Percentiles rank a stretch among this genome's conserved stretches.
Conservation (phyloP, 2,888 invertebrate species). For the Hesperia comma region DNA sequence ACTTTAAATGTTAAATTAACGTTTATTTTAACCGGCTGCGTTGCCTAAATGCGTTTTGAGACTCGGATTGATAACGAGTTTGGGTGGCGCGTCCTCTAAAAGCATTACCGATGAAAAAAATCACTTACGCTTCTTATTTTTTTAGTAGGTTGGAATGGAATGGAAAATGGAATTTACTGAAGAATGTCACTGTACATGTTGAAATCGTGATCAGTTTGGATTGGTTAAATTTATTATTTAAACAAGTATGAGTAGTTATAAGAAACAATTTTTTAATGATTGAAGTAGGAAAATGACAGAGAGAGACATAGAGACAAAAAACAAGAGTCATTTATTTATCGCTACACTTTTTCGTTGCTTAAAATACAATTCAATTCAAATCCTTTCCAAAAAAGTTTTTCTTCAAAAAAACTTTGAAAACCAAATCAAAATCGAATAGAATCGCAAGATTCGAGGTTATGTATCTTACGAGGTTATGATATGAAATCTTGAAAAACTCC, state of each 20-base stretch:
- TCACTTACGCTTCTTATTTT: constrained; percentile 48
- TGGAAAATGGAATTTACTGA: constrained; percentile 15
- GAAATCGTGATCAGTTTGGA: background rate
- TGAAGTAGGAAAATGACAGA: too few species aligned
- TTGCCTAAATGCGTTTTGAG: constrained; percentile 69
- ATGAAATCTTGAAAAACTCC: too few species aligned
- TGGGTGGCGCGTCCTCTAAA: constrained; percentile 71
- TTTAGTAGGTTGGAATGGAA: constrained; percentile 38
- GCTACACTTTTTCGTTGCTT: too few species aligned
- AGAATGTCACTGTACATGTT: constrained; percentile 24
- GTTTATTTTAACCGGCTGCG: constrained; percentile 67
- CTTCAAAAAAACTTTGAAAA: too few species aligned
- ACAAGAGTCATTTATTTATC: too few species aligned
- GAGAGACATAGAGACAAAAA: too few species aligned
- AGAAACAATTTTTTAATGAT: constrained; percentile 4
- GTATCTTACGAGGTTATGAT: too few species aligned
- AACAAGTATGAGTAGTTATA: background rate
- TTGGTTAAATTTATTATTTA: background rate
- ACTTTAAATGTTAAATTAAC: constrained; percentile 71
- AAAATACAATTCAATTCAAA: too few species aligned
- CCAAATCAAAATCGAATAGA: too few species aligned
- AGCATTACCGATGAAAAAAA: constrained; percentile 59
- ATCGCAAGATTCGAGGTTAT: too few species aligned
- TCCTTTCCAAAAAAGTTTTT: too few species aligned
- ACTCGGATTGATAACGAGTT: constrained; percentile 68